phyloP scores from a whole-genome alignment of 2,797 vertebrate species.

The Echeneis naucrates region DNA sequence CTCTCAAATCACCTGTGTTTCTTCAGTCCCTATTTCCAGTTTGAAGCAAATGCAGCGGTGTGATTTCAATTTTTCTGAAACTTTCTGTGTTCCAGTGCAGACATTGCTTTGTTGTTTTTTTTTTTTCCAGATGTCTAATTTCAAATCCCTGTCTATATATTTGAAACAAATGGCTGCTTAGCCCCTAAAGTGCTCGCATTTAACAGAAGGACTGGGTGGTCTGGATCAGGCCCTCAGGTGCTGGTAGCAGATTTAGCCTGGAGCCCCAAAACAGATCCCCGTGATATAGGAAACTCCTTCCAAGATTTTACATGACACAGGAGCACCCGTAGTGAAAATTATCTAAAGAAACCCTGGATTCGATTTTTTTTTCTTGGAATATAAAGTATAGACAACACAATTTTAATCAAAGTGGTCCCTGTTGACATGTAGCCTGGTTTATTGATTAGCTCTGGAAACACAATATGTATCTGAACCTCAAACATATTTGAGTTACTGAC shows the following conservation, averaged over 20 bases:
- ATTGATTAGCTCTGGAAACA: slow-evolving; percentile 37
- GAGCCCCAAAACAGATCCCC: slow-evolving; percentile 30
- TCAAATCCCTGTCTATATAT: slow-evolving; percentile 29
- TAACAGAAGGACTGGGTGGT: slow-evolving; percentile 14
- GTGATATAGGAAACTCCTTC: slow-evolving; percentile 43
- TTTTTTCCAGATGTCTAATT: slow-evolving; percentile 11
- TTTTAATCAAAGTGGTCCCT: slow-evolving; percentile 78
- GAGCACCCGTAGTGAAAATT: slow-evolving; percentile 62
- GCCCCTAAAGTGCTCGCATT: slow-evolving; percentile 75
- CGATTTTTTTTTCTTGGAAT: slow-evolving; percentile 27
- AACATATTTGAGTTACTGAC: slow-evolving; percentile 4
- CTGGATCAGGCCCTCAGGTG: slow-evolving; percentile 4
- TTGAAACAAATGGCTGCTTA: slow-evolving; percentile 43
- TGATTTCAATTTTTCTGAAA: slow-evolving; percentile 28
- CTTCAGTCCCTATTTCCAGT: slow-evolving; percentile 44
- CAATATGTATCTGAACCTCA: slow-evolving; percentile 1
- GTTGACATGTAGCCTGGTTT: slow-evolving; percentile 76
- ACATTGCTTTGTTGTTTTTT: too few relatives aligned
- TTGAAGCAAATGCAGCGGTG: slow-evolving; percentile 41
- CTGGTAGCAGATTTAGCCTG: slow-evolving; percentile 8
- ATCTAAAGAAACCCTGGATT: slow-evolving; percentile 52
- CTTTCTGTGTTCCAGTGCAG: slow-evolving; percentile 59
- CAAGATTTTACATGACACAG: slow-evolving; percentile 39
- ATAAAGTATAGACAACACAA: slow-evolving; percentile 60
- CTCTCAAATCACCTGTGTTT: slow-evolving; percentile 83